Evolutionary conservation across 1,140 invertebrate genomes (phyloP).

Genomic region (Diorhabda carinulata): DNA sequence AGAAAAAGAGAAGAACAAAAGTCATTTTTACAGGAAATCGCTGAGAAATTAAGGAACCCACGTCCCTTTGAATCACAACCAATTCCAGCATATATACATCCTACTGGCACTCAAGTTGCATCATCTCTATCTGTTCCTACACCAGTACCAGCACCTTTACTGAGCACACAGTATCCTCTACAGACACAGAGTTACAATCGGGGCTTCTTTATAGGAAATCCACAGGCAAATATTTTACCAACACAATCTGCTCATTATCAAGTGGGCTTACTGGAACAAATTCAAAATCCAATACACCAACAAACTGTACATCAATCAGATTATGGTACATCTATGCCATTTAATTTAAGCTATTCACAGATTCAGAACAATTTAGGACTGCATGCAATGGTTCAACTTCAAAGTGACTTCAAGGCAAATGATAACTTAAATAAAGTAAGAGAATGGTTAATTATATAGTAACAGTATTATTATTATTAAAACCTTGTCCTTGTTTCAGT

Average conservation of each 20-base stretch:
- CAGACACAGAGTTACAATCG: slow-evolving; percentile 24
- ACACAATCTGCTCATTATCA: background rate
- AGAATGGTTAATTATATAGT: too few species aligned
- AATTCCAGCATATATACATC: background rate
- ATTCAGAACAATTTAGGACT: background rate
- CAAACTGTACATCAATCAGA: background rate
- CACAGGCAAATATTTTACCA: background rate
- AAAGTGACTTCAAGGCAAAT: too few species aligned
- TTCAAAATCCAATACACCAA: background rate
- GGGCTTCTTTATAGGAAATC: slow-evolving; percentile 31
- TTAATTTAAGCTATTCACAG: too few species aligned
- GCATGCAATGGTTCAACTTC: background rate
- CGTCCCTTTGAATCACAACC: slow-evolving; percentile 8
- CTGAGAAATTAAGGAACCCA: slow-evolving; percentile 37
- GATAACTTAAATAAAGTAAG: too few species aligned
- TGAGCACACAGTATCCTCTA: background rate
- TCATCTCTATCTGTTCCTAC: background rate
- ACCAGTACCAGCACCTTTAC: slow-evolving; percentile 13
- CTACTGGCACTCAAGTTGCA: background rate
- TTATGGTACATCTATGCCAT: background rate
- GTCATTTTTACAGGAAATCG: slow-evolving; percentile 41
- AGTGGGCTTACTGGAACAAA: background rate
- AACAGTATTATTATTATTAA: too few species aligned
- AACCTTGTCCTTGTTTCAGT: slow-evolving; percentile 21
- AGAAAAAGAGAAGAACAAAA: slow-evolving; percentile 29